Conservation (phyloP, 2,888 invertebrate genomes). For the Plagiodera versicolora region DNA sequence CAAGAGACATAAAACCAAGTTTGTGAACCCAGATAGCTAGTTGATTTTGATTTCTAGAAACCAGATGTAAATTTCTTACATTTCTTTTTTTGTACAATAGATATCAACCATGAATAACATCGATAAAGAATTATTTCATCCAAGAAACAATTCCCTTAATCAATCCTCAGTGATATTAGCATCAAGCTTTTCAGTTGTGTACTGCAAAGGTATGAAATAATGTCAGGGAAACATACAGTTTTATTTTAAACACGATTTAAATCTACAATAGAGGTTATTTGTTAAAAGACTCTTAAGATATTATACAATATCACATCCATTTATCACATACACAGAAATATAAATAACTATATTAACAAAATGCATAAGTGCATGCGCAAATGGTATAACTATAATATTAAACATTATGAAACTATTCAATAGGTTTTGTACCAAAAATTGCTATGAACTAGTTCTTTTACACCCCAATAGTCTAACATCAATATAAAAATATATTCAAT, state of each 20-base stretch:
- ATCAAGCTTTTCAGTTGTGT: no score
- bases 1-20: constrained; percentile 29
- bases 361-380: constrained; percentile 37
- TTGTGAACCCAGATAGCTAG: constrained; percentile 31
- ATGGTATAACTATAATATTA: constrained; percentile 31
- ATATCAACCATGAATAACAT: no score
- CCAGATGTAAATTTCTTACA: no score
- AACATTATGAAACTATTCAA: constrained; percentile 31
- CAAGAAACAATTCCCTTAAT: no score
- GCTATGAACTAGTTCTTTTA: constrained; percentile 28
- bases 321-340: constrained; percentile 39
- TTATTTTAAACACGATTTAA: constrained; percentile 30
- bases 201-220: background rate
- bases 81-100: background rate
- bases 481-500: constrained; percentile 39
- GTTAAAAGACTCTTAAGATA: constrained; percentile 34
- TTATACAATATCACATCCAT: constrained; percentile 38
- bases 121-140: no score
- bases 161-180: no score
- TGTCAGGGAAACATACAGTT: constrained; percentile 26
- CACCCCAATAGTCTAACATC: constrained; percentile 34
- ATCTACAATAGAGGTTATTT: constrained; percentile 36
- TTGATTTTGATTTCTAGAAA: no score
- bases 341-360: constrained; percentile 36
- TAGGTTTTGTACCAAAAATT: constrained; percentile 36